Evolutionary conservation across 2,797 vertebrate species (phyloP).

Genomic region (Myotis daubentonii): DNA sequence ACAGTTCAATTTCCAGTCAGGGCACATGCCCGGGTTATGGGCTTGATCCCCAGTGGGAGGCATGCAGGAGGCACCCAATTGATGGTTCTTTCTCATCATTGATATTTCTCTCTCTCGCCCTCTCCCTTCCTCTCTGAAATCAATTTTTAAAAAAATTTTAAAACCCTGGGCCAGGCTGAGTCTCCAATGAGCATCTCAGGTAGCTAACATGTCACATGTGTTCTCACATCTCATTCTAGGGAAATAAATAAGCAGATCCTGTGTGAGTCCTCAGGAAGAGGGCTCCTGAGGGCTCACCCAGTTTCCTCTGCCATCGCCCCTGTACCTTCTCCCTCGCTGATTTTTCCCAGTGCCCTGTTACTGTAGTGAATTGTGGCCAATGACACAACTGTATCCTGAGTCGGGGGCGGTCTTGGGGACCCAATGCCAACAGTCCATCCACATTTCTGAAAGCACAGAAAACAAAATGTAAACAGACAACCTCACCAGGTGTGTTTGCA

Average conservation of each 20-base stretch:
- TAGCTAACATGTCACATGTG: rapidly evolving
- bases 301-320: background rate
- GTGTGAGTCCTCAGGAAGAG: background rate
- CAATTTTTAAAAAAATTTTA: too few relatives aligned
- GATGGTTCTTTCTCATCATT: too few relatives aligned
- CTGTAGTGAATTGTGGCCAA: background rate
- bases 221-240: background rate
- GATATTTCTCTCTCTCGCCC: too few relatives aligned
- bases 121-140: too few relatives aligned
- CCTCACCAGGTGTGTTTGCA: too few relatives aligned
- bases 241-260: too few relatives aligned
- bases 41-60: too few relatives aligned
- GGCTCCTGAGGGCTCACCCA: background rate
- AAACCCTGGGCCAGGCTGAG: background rate
- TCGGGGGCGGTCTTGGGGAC: background rate
- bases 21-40: too few relatives aligned
- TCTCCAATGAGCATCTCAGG: background rate
- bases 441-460: background rate
- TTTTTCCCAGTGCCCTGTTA: background rate
- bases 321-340: background rate
- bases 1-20: too few relatives aligned
- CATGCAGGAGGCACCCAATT: too few relatives aligned
- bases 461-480: background rate
- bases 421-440: background rate
- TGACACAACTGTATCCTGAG: background rate